Percentiles rank a stretch among this genome's conserved stretches.
phyloP scores from a whole-genome alignment of 2,113 vertebrate genomes.

The Amazona vittata region DNA sequence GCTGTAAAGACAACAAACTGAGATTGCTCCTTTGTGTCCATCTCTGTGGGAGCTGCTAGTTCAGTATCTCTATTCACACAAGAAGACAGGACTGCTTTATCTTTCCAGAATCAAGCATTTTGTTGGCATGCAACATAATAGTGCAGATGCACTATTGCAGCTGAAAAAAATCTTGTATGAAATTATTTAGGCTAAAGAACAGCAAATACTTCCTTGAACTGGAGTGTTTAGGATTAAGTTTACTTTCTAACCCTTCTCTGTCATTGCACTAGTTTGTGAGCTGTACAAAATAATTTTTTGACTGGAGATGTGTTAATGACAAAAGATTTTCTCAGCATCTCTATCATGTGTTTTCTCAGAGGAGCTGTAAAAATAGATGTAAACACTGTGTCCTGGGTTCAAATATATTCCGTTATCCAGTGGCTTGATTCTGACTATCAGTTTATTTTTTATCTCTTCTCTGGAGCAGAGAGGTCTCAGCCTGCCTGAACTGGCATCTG shows the following conservation, averaged over 20 bases:
- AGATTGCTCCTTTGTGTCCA: neutral
- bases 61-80: neutral
- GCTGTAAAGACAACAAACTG: neutral
- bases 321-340: neutral
- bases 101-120: neutral
- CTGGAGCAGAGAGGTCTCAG: neutral
- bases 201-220: neutral
- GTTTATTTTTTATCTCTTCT: neutral
- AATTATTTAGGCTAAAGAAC: neutral
- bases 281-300: neutral
- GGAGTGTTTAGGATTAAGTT: neutral
- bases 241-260: neutral
- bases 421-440: neutral
- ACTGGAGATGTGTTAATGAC: neutral
- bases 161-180: neutral
- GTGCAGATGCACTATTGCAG: neutral
- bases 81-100: neutral
- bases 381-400: neutral
- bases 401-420: neutral
- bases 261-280: neutral
- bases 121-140: neutral
- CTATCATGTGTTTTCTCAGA: neutral
- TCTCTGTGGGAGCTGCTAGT: neutral
- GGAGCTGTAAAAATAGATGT: neutral
- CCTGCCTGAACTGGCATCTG: accelerated